Base-by-base conservation (phyloP, 2,888 invertebrate species). In the Epinotia brunnichana region DNA sequence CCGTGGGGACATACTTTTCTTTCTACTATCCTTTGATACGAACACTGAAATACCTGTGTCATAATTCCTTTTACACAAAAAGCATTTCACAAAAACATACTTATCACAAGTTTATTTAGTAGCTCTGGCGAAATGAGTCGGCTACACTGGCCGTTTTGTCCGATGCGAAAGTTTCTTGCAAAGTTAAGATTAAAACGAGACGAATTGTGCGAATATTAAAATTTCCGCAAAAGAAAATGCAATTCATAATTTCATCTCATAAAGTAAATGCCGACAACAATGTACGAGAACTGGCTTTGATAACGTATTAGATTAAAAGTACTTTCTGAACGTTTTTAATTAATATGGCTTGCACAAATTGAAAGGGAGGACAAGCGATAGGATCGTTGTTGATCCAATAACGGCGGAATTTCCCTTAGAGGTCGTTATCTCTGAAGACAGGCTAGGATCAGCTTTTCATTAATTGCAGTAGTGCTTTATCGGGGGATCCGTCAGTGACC, bases 401-500 rank as follows among this genome's bases (percentile, higher is more conserved):
- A 84, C 76, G 78, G 75, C 78, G 76, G 77, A 74, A 77, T 79
- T 78, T 80, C 77, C 77, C 77, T 75, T 51, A 17, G 61, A 71
- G 77, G 75, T 78, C 83, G 84, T 85, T 88, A 88, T 90, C 90
- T 81, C 77, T 75, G 79, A 82, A 84, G 84, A 84, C 86, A 82
- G 80, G 81, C 84, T 84, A 78, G 86, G 87, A 90, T 88, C 89
- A 88, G 89, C 89, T 87, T 87, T 89, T 87, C 89, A 88, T 91
- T 91, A 89, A 91, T 90, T 90, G 89, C 83, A 82, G 77, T 83
- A 82, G 84, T 84, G 83, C 82, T 84, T 88, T 87, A 89, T 90
- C 85, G 79, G 81, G 76, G 79, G 81, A 83, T 83, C 81, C 80
- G 84, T 81, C 83, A 83, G 83, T 82, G 85, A 83, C 85, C 86